These are phyloP conservation scores for Eueremaeus valkanovi DNA, from an alignment of 2,888 invertebrate species.

Conservation along the genomic window DNA sequence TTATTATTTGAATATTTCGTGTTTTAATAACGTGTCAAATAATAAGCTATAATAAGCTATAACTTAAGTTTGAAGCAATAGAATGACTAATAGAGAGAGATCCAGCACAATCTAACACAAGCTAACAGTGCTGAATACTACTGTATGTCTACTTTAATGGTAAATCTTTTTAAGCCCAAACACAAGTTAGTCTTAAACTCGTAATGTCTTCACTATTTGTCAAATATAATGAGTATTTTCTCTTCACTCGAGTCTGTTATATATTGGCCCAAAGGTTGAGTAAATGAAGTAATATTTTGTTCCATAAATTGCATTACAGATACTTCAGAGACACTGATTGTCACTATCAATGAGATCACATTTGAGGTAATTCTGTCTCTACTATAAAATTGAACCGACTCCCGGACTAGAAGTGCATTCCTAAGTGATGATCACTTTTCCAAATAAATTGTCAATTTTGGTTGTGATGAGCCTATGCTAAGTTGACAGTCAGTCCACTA, in stretches of 20 bases:
- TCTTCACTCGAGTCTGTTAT: conserved; percentile 10
- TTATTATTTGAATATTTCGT: too few relatives aligned
- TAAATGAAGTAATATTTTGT: conserved; percentile 20
- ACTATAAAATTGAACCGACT: neutral
- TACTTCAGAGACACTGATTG: conserved; percentile 25
- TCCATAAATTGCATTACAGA: neutral
- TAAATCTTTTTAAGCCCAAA: neutral
- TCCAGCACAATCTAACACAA: too few relatives aligned
- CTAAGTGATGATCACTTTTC: conserved; percentile 26
- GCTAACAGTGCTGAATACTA: conserved; percentile 8
- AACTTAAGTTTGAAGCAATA: too few relatives aligned
- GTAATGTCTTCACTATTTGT: conserved; percentile 6
- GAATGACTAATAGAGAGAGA: too few relatives aligned
- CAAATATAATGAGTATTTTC: conserved; percentile 23
- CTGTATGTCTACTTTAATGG: neutral
- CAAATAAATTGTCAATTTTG: conserved; percentile 33
- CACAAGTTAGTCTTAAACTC: neutral
- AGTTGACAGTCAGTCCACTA: conserved; percentile 17
- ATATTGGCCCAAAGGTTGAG: conserved; percentile 16
- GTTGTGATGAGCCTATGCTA: conserved; percentile 13
- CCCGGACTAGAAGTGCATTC: neutral
- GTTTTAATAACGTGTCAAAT: too few relatives aligned
- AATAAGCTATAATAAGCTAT: too few relatives aligned
- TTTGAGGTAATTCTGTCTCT: neutral
- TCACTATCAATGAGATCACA: conserved; percentile 15